Percentiles rank a stretch among this genome's conserved stretches.
These are phyloP conservation scores for Thalassoma bifasciatum DNA, from an alignment of 2,113 vertebrate genomes.

Conservation along the genomic window DNA sequence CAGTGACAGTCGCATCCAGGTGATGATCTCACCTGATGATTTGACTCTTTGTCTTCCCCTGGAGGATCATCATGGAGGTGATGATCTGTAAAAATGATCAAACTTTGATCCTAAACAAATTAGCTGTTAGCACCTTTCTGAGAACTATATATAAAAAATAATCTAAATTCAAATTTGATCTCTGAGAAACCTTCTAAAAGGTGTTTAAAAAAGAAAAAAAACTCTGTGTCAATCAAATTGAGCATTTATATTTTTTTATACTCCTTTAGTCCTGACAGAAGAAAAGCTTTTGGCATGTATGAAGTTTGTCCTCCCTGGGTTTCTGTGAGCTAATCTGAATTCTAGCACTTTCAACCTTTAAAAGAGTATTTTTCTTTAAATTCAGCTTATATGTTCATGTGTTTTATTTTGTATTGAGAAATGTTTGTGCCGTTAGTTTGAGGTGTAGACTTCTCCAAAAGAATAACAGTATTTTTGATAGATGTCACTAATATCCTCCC, in stretches of 20 bases:
- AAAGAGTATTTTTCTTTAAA: slow-evolving; percentile 80
- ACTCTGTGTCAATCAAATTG: slow-evolving; percentile 73
- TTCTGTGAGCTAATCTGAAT: slow-evolving; percentile 88
- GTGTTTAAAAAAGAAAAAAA: slow-evolving; percentile 55
- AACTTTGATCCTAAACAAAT: slow-evolving; percentile 54
- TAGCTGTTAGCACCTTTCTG: slow-evolving; percentile 65
- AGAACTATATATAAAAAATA: slow-evolving; percentile 35
- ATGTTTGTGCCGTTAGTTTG: slow-evolving; percentile 86
- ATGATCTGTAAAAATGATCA: slow-evolving; percentile 41
- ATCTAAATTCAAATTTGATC: slow-evolving; percentile 46
- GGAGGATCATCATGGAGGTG: slow-evolving; percentile 32
- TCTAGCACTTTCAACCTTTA: slow-evolving; percentile 89
- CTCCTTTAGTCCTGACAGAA: slow-evolving; percentile 33
- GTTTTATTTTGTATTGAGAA: slow-evolving; percentile 85
- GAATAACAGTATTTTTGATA: slow-evolving; percentile 88
- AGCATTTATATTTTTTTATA: slow-evolving; percentile 65
- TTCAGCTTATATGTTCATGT: slow-evolving; percentile 84
- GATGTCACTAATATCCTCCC: slow-evolving; percentile 79
- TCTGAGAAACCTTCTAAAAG: slow-evolving; percentile 33
- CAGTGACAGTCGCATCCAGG: too few relatives aligned
- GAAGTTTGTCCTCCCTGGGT: slow-evolving; percentile 86
- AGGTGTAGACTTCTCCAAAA: slow-evolving; percentile 83
- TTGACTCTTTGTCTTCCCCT: slow-evolving; percentile 3
- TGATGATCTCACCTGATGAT: too few relatives aligned
- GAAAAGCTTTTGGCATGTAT: slow-evolving; percentile 74